Evolutionary conservation across 2,888 invertebrate species (phyloP), one percentile per base, ranked within the genome.

Genomic region (Bembecia ichneumoniformis): DNA sequence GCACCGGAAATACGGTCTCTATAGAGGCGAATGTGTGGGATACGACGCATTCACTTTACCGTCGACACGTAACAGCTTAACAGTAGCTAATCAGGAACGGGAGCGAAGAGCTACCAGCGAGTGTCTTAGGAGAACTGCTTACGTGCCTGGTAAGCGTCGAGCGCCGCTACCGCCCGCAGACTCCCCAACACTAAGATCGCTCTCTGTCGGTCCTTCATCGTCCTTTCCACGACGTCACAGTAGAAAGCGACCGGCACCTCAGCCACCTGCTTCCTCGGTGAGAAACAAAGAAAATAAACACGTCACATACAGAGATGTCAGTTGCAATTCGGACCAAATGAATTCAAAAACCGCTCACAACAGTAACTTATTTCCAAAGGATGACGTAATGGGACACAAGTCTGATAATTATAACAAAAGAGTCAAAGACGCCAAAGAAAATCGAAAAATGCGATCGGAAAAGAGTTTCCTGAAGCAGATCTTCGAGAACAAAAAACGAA

Each of bases 111-210:
- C 90, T 16, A 86, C 88, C n/a, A 92, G 91, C 64, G 91, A 91
- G 74, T 87, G 89, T 17, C 88, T 88, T 57, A 88, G 89, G 46
- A 89, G 89, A 56, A 87, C 90, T 9, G 89, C 89, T 3, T 92
- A 94, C 79, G 93, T 94, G 0, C 93, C 92, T 57, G 94, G 94
- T 17, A 94, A 94, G 71, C 78, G 94, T 47, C 90, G 89, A 64
- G 94, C 94, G 0, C 94, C 94, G 0, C 89, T 88, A 56, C 94
- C 94, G 3, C 94, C 93, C 0, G 68, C 63, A n/a, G 9, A 28
- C 28, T 28, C 28, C 9, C 28, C 28, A 28, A 28, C 9, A 28
- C 16, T 45, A 17, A 57, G 57, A 3, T 63, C 63, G 63, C 77
- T 54, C 55, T 71, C 59, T 15, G 48, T 54, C 46, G 59, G 58